A percentile compares a stretch with the other conserved stretches of the same genome.
These are phyloP conservation scores for Camelus dromedarius DNA, from an alignment of 2,113 vertebrate species.

Conservation along the genomic window DNA sequence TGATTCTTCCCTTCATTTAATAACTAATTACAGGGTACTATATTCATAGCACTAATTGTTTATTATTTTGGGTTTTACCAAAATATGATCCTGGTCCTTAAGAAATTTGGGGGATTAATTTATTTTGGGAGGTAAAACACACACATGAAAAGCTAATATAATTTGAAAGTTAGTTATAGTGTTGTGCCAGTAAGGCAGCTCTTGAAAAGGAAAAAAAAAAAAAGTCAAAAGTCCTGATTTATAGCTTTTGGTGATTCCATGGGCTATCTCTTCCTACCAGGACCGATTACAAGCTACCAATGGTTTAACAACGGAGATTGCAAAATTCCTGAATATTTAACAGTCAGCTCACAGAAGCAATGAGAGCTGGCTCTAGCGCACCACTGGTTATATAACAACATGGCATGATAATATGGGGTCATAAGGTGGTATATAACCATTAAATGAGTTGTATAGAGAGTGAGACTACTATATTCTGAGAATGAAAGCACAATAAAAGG, in stretches of 20 bases:
- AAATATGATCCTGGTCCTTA: neutral
- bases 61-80: neutral
- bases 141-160: neutral
- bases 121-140: neutral
- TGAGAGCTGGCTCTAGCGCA: neutral
- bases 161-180: neutral
- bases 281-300: neutral
- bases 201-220: neutral
- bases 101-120: neutral
- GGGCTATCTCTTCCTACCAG: neutral
- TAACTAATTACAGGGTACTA: neutral
- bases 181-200: neutral
- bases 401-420: neutral
- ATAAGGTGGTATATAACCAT: neutral
- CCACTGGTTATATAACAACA: neutral
- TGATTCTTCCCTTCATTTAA: neutral
- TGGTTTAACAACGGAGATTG: neutral
- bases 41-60: neutral
- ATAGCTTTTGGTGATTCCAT: neutral
- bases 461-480: neutral
- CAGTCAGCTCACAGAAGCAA: neutral
- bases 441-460: neutral
- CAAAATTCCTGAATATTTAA: neutral
- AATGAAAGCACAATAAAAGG: neutral
- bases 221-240: neutral